Evolutionary conservation across 2,113 vertebrate species (phyloP).

Genomic region (Thymallus thymallus): DNA sequence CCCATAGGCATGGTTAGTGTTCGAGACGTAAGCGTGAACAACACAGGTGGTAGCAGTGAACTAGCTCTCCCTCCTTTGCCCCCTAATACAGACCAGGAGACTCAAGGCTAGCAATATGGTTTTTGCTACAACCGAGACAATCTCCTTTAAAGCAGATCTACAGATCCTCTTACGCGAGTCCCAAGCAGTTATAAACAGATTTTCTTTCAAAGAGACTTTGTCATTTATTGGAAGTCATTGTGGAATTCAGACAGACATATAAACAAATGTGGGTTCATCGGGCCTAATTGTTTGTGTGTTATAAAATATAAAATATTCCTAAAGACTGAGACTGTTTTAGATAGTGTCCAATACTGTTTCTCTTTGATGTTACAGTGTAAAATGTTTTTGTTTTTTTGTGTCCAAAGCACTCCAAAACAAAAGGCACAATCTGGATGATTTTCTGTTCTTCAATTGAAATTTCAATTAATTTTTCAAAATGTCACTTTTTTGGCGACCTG

Average conservation of each 20-base stretch:
- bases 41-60: constrained; percentile 41
- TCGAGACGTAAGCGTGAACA: neutral
- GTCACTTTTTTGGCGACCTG: too few species aligned
- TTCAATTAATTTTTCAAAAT: too few species aligned
- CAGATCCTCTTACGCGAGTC: constrained; percentile 50
- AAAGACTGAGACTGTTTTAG: neutral
- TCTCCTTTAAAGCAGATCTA: constrained; percentile 42
- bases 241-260: constrained; percentile 28
- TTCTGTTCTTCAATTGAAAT: too few species aligned
- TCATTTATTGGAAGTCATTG: constrained; percentile 12
- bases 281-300: neutral
- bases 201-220: constrained; percentile 39
- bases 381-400: neutral
- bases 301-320: neutral
- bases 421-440: too few species aligned
- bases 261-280: constrained; percentile 16
- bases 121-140: constrained; percentile 57
- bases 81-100: constrained; percentile 31
- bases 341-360: neutral
- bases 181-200: constrained; percentile 32
- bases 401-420: too few species aligned
- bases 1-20: constrained; percentile 16
- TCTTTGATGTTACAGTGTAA: neutral
- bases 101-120: constrained; percentile 33
- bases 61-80: constrained; percentile 37